These are phyloP conservation scores for Seira ritae DNA, from an alignment of 2,888 invertebrate genomes.

Conservation along the genomic window DNA sequence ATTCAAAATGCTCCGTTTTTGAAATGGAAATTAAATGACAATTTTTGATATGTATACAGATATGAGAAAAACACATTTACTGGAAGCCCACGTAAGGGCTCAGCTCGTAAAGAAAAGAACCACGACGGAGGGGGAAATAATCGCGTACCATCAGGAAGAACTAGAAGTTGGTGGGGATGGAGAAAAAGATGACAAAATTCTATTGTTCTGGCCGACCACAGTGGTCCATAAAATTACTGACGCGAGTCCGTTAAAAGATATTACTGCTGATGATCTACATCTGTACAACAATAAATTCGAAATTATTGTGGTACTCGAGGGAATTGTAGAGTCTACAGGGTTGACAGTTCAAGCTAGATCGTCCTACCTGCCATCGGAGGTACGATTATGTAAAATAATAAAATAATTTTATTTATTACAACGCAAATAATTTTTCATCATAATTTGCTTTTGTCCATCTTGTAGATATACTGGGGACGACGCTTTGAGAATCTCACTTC, in stretches of 20 bases:
- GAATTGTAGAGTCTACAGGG: conserved; percentile 89
- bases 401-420: background rate
- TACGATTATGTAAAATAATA: conserved; percentile 33
- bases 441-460: background rate
- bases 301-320: conserved; percentile 92
- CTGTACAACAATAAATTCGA: conserved; percentile 86
- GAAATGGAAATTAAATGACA: background rate
- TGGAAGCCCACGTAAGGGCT: conserved; percentile 70
- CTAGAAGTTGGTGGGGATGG: conserved; percentile 71
- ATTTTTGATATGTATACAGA: conserved; percentile 45
- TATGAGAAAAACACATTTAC: conserved; percentile 71
- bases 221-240: conserved; percentile 94
- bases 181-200: conserved; percentile 81
- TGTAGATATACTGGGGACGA: conserved; percentile 69
- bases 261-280: conserved; percentile 89
- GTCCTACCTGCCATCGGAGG: conserved; percentile 82
- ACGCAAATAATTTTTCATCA: background rate
- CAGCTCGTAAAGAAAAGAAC: conserved; percentile 65
- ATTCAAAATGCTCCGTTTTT: background rate
- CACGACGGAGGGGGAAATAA: conserved; percentile 70
- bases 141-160: conserved; percentile 69
- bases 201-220: conserved; percentile 97
- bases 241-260: conserved; percentile 88
- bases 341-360: conserved; percentile 87
- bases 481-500: conserved; percentile 64